Base-by-base conservation (phyloP, 2,113 vertebrate genomes). In the Pholis gunnellus region DNA sequence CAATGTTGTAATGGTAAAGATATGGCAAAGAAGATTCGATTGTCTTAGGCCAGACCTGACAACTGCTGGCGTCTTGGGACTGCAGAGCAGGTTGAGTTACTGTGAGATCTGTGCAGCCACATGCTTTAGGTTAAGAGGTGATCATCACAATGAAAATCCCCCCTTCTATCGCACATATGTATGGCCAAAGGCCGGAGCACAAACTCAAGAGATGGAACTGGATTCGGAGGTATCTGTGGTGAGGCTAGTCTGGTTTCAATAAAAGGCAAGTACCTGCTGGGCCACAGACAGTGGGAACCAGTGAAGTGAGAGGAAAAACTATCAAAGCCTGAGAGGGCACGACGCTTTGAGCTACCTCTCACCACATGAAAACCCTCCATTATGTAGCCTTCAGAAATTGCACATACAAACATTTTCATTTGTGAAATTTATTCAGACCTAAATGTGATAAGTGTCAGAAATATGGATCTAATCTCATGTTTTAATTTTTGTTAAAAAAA, bases 41-140 rank as follows among this genome's bases (percentile, higher is more conserved):
- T 78, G 79, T 88, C 84, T 87, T 38, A 64, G 80, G 88, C 81
- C 74, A 88, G 65, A 86, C 88, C 82, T 87, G 85, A 87, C 81
- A 79, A 89, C 83, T 75, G 82, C 81, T 82, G 80, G 82, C 85
- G 84, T 77, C 81, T 68, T 88, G 78, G 83, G 85, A 80, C 82
- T 59, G 52, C 67, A 57, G 65, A 83, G 78, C 83, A 90, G 85
- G 89, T 90, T 89, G 87, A 84, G 84, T 93, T 93, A 89, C 91
- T 77, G 69, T 82, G 84, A 81, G 82, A 88, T 81, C 79, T 63
- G 72, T 38, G 78, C 81, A 79, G 65, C 86, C 95, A 96, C 94
- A 96, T 95, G 94, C 88, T 94, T 94, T 86, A 94, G 95, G 96
- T 96, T 96, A 96, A 92, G 91, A 96, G 90, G 93, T 75, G 36